phyloP scores from a whole-genome alignment of 2,888 invertebrate genomes.

The Ariolimax columbianus region DNA sequence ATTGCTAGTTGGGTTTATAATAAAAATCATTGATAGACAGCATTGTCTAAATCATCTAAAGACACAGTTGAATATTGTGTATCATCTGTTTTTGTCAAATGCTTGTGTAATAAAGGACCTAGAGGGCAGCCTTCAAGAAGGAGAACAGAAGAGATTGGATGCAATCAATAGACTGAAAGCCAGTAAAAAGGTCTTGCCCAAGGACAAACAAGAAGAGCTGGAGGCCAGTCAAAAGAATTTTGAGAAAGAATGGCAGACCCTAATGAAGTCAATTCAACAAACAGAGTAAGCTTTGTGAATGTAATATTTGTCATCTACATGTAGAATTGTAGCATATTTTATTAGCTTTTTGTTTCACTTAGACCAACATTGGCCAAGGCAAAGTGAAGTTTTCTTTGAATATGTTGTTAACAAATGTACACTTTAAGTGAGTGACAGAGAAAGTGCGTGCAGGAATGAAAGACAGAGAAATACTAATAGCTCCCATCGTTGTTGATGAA shows the following conservation, averaged over 20 bases:
- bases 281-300: constrained; percentile 79
- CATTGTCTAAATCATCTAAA: not conserved
- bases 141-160: constrained; percentile 83
- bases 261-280: constrained; percentile 85
- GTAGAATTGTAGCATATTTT: no score
- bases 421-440: no score
- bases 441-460: no score
- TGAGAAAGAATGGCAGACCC: constrained; percentile 85
- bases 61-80: not conserved
- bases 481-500: no score
- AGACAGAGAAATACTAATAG: no score
- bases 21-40: not conserved
- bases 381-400: no score
- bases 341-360: no score
- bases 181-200: constrained; percentile 69
- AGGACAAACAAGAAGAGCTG: constrained; percentile 67
- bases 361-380: no score
- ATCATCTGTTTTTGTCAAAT: not conserved
- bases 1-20: no score
- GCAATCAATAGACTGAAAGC: constrained; percentile 86
- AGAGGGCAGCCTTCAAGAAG: constrained; percentile 84
- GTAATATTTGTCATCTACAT: no score
- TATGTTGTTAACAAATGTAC: no score
- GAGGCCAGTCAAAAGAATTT: constrained; percentile 78
- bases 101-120: constrained; percentile 63